Conservation (phyloP, 2,888 invertebrate species). For the Tolmerus cingulatus region DNA sequence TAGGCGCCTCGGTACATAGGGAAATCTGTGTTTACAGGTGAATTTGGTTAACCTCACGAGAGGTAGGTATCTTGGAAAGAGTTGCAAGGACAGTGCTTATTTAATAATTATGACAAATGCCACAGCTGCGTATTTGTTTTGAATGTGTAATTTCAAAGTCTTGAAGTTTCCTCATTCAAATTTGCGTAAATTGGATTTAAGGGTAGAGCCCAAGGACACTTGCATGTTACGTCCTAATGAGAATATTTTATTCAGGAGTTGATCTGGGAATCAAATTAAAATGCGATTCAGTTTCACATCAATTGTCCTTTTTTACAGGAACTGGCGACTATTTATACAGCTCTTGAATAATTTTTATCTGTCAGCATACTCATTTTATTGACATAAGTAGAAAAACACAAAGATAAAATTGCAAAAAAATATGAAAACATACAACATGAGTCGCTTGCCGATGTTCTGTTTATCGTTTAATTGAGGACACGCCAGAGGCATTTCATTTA, state of each 20-base stretch:
- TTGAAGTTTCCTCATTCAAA: not conserved
- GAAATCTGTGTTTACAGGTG: slow-evolving; percentile 39
- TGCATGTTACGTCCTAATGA: not conserved
- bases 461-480: slow-evolving; percentile 8
- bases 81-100: not conserved
- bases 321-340: not conserved
- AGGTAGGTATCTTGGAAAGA: not conserved
- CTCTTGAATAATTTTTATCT: not conserved
- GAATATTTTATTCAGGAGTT: not conserved
- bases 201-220: not conserved
- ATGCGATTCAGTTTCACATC: not conserved
- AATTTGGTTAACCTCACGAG: slow-evolving; percentile 27
- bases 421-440: not conserved
- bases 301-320: not conserved
- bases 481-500: slow-evolving; percentile 28
- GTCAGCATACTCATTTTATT: not conserved
- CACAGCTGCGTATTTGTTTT: not conserved
- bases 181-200: not conserved
- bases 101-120: slow-evolving; percentile 13
- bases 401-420: not conserved
- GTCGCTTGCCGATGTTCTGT: not conserved
- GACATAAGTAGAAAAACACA: not conserved
- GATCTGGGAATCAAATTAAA: not conserved
- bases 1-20: not conserved
- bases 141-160: not conserved